A percentile compares a stretch with the other conserved stretches of the same genome.
Evolutionary conservation across 1,140 invertebrate genomes (phyloP).

Genomic region (Solen grandis): DNA sequence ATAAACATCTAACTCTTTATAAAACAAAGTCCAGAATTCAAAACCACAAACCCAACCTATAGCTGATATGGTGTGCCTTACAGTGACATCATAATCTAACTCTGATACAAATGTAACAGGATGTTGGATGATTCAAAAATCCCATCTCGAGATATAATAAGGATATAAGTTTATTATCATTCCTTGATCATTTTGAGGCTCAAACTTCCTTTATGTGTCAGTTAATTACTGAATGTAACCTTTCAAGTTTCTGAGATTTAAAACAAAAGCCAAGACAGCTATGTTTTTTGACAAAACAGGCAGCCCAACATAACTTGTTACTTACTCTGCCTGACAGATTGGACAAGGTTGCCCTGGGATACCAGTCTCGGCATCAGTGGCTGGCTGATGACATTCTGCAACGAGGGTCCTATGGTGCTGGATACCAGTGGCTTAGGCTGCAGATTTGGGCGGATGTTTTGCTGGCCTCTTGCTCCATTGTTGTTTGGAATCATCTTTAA

Average conservation of each 20-base stretch:
- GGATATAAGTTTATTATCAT: not conserved
- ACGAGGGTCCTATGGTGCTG: not conserved
- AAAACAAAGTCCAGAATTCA: too few species aligned
- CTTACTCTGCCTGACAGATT: not conserved
- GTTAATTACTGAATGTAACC: not conserved
- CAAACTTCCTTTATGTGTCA: not conserved
- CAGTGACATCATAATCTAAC: too few species aligned
- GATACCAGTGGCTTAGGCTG: not conserved
- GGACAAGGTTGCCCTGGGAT: not conserved
- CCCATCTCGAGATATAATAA: not conserved
- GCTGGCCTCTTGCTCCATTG: not conserved
- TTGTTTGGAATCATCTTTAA: not conserved
- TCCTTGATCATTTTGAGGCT: not conserved
- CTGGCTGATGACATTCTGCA: not conserved
- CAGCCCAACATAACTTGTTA: too few species aligned
- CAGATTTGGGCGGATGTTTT: not conserved
- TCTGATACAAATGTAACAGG: too few species aligned
- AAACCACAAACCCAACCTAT: too few species aligned
- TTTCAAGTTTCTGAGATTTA: not conserved
- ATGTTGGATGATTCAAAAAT: too few species aligned
- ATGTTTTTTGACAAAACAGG: too few species aligned
- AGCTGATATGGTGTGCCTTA: too few species aligned
- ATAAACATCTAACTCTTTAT: too few species aligned
- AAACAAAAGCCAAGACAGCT: too few species aligned
- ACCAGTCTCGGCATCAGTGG: not conserved